Base-by-base conservation (phyloP, 2,888 invertebrate species). In the Sepioteuthis lessoniana region DNA sequence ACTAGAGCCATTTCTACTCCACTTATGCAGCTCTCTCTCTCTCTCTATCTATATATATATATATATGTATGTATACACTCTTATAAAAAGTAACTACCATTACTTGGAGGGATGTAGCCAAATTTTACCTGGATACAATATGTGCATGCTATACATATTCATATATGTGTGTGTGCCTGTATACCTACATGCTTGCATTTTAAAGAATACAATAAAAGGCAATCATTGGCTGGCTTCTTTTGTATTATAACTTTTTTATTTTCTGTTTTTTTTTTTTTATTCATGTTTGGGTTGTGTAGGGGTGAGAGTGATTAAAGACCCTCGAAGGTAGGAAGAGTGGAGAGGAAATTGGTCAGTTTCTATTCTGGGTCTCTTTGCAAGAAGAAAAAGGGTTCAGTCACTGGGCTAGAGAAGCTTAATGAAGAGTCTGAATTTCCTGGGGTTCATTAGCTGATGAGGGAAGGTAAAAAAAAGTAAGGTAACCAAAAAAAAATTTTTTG, bases 361-460 rank as follows among this genome's bases (percentile, higher is more conserved):
- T 76, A 10, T 76, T 76, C 13, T 76, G 35, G 76, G n/a, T 35
- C 76, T 16, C 76, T 35, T 76, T 10, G 35, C n/a, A 76, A 25
- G 16, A 60, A 16, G 4, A 76, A n/a, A 2, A 19, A 76, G 76
- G n/a, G 35, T 35, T 76, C 76, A 76, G 35, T 76, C n/a, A 76
- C n/a, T 76, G 13, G 76, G 76, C n/a, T 31, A n/a, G n/a, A n/a
- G 76, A 35, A 16, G 76, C 76, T 76, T 76, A 76, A 76, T 76
- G 76, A 76, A n/a, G 76, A n/a, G 76, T 76, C 76, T 76, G 76
- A n/a, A 76, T 76, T 76, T 35, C 76, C 76, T n/a, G 76, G 76
- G 76, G 76, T 76, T 35, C 76, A 76, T 76, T 76, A 76, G 76
- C 76, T 76, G n/a, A 76, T n/a, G 16, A n/a, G n/a, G n/a, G 76